phyloP scores from a whole-genome alignment of 2,113 vertebrate genomes.

The Dunckerocampus dactyliophorus region DNA sequence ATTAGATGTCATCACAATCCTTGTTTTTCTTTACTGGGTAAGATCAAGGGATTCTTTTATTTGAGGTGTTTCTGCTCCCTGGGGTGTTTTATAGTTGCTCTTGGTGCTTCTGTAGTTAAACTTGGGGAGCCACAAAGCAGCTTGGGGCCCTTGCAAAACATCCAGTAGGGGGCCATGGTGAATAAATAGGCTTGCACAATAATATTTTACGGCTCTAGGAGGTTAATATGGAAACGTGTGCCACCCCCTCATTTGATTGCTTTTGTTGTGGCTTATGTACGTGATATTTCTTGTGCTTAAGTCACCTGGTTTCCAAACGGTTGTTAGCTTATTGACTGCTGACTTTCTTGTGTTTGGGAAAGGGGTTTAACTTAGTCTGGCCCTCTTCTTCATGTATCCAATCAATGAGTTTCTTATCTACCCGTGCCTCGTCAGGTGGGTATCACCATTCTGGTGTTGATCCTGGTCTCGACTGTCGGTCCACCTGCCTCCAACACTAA shows the following conservation, averaged over 20 bases:
- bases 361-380: no score
- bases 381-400: no score
- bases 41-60: conserved; percentile 43
- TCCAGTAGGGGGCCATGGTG: conserved; percentile 13
- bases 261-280: not conserved
- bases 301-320: no score
- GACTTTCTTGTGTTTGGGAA: no score
- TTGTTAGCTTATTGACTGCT: no score
- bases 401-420: not conserved
- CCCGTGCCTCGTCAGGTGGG: not conserved
- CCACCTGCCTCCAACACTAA: not conserved
- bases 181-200: conserved; percentile 1
- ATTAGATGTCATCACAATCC: not conserved
- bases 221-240: conserved; percentile 11
- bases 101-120: conserved; percentile 37
- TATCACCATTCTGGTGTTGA: not conserved
- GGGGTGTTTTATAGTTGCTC: conserved; percentile 47
- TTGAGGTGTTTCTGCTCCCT: conserved; percentile 31
- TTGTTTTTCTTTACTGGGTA: not conserved
- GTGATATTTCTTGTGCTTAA: no score
- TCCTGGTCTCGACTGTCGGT: not conserved
- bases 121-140: conserved; percentile 32
- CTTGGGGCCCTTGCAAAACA: conserved; percentile 36
- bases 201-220: conserved; percentile 3
- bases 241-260: not conserved